Base-by-base conservation (phyloP, 2,888 invertebrate genomes). In the Punctoribates punctum region DNA sequence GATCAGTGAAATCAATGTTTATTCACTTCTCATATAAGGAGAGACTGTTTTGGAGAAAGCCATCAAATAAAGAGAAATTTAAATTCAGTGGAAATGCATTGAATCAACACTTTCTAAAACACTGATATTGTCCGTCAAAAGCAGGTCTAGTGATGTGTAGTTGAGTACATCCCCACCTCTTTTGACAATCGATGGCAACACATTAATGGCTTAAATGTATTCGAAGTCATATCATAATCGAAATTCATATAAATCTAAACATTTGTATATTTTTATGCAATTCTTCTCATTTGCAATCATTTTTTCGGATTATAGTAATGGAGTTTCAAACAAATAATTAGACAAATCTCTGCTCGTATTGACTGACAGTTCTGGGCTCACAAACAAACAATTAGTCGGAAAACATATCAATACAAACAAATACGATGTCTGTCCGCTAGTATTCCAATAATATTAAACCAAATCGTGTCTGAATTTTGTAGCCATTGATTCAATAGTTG, bases 351-450 rank as follows among this genome's bases (percentile, higher is more conserved):
- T 62, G 2, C 3, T 15, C 8, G 34, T 15, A 38, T 60, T 27
- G 60, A 60, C 2, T 20, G 15, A 62, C 62, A 29, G 17, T 17
- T 62, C 17, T 67, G 15, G 38, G 38, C 20, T 34, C 29, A 62
- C 38, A 38, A 62, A 20, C 65, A 38, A 9, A 38, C 27, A 29
- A 17, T 62, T 27, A 23, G 29, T 62, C 9, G 25, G 20, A 67
- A 62, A 17, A 67, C 65, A 67, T 67, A 67, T 67, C 65, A 67
- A 60, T 60, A 25, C 60, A 60, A 25, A 60, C 9, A 60, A 38
- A n/a, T 17, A 65, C 29, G 5, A 65, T 65, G 15, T 65, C 38
- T 67, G 65, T 67, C 65, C 65, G 20, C 34, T 62, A 27, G 8
- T 15, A 62, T 34, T 34, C 29, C 25, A 38, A n/a, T 15, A 42